Base-by-base conservation (phyloP, 2,113 vertebrate species). In the Thalassoma bifasciatum region DNA sequence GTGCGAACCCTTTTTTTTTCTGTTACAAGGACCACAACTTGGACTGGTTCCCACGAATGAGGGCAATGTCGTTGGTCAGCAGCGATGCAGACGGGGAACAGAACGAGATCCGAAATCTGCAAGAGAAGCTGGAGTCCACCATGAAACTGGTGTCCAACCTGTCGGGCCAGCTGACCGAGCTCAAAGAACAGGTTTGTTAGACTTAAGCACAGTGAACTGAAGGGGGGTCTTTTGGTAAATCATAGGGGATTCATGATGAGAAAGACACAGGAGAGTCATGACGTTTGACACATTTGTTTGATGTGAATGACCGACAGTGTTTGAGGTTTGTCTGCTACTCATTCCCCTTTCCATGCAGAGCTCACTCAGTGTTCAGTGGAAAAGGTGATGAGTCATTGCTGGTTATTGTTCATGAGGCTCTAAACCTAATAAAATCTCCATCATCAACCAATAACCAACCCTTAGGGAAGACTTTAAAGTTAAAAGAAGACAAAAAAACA, bases 41-140 rank as follows among this genome's bases (percentile, higher is more conserved):
- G 61, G 98, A 99, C 89, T 99, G 98, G 98, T 99, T 99, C 84
- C 98, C 98, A 4, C 92, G 98, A 1, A 99, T 99, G 98, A 87
- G 98, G 9, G 98, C 98, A 89, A 99, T 99, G 98, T 99, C 98
- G 0, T 88, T 99, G 83, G 98, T 99, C 65, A 99, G 98, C 93
- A 99, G 96, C 0, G 98, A 99, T 3, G 94, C 96, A 0, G 98
- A 99, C 38, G 98, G 98, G 0, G 98, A 99, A 74, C 98, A 99
- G 93, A 99, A 99, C 0, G 98, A 99, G 92, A 95, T 99, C 91
- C 91, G 98, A 75, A 98, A 91, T 86, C 89, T 99, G 88, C 98
- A 99, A 92, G 98, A 99, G 92, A 99, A 99, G 83, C 87, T 99
- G 74, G 98, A 99, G 87, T 98, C 95, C 77, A 97, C 98, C 84